Base-by-base conservation (phyloP, 1,140 invertebrate species). In the Ectropis grisescens region DNA sequence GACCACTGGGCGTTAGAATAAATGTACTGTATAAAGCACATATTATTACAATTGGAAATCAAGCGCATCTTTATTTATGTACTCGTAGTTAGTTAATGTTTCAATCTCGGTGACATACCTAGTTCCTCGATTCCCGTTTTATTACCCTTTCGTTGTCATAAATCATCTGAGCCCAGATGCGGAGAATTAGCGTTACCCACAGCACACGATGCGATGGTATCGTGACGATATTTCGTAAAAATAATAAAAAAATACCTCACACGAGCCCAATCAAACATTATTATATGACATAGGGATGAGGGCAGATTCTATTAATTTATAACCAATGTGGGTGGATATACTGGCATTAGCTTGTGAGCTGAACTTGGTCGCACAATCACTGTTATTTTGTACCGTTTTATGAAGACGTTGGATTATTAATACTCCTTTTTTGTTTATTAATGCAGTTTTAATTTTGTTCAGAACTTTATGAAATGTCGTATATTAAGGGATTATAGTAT, bases 291-390 rank as follows among this genome's bases (percentile, higher is more conserved):
- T 46, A 38, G 42, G 28, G 55, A 80, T 76, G 58, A 60, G 75
- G 75, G 75, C 61, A 75, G 54, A 61, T 61, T 71, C 71, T 78
- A 80, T 80, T 80, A 80, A 80, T 80, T 80, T 80, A 78, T 75
- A 78, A 57, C 68, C 72, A 61, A 78, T 80, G 75, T 76, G 75
- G 75, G 71, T 75, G 75, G 71, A 69, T 74, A 78, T 36, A 58
- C 61, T 64, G 64, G 66, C 56, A 80, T 80, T 74, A 76, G 66
- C 72, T 74, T 71, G 72, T 69, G 56, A 49, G 36, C 37, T 41
- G 50, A 40, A 59, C 54, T 53, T 59, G 41, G n/a, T n/a, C n/a
- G 37, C 59, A 62, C 57, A 55, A 69, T 69, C 58, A 65, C 72
- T 58, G 58, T 75, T 55, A 71, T 74, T 69, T 68, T 36, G 40